These are phyloP conservation scores for Tragelaphus scriptus DNA, from an alignment of 2,113 vertebrate genomes.

Conservation along the genomic window DNA sequence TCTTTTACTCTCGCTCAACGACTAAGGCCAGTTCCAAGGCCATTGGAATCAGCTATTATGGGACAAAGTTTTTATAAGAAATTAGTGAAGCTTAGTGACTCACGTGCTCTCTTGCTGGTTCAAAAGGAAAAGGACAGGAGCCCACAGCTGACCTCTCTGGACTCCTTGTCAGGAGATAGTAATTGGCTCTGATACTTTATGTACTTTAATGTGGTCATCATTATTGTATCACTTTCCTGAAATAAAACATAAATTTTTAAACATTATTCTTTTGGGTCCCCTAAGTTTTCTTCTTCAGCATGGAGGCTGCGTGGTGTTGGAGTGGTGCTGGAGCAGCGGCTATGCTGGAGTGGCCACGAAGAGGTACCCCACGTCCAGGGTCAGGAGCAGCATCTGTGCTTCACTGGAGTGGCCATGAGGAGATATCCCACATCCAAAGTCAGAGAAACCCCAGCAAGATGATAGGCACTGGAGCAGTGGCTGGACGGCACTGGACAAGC, in stretches of 20 bases:
- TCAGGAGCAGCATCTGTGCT: not conserved
- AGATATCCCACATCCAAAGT: not conserved
- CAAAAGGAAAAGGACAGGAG: not conserved
- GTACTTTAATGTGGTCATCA: not conserved
- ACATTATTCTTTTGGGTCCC: not conserved
- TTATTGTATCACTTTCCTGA: not conserved
- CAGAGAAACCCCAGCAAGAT: not conserved
- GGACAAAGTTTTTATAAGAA: not conserved
- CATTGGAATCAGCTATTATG: not conserved
- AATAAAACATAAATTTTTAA: not conserved
- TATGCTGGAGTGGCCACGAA: not conserved
- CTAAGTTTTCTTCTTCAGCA: not conserved
- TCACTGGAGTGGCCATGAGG: not conserved
- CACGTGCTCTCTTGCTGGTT: not conserved
- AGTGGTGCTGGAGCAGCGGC: not conserved
- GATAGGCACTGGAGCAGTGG: accelerated
- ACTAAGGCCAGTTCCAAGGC: not conserved
- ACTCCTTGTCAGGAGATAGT: not conserved
- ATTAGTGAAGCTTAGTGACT: not conserved
- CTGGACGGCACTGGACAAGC: accelerated
- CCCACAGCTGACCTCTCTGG: not conserved
- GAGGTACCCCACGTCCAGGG: not conserved
- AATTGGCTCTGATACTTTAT: not conserved
- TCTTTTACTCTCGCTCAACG: not conserved
- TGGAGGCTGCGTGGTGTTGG: accelerated